Evolutionary conservation across 2,113 vertebrate genomes (phyloP).

Genomic region (Prinia subflava): DNA sequence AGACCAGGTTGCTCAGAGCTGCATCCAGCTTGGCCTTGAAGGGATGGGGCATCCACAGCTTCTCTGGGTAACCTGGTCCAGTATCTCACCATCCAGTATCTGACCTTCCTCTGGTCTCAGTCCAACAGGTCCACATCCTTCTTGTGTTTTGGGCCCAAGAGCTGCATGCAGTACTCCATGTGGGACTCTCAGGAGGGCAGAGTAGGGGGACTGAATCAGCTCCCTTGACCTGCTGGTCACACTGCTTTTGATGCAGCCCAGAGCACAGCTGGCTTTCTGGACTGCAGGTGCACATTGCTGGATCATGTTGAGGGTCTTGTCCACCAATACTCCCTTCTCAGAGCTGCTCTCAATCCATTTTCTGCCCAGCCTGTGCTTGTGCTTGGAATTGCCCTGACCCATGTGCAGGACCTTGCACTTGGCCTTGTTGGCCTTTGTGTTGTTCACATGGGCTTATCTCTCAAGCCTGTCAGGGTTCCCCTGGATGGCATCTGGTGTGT

Average conservation of each 20-base stretch:
- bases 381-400: background rate
- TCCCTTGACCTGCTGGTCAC: background rate
- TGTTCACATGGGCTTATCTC: background rate
- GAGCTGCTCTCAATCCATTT: background rate
- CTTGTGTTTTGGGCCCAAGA: background rate
- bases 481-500: background rate
- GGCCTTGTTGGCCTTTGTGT: background rate
- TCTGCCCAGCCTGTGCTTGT: background rate
- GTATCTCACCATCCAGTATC: background rate
- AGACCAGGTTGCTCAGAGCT: background rate
- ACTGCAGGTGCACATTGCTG: background rate
- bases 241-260: background rate
- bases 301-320: background rate
- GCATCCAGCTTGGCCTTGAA: background rate
- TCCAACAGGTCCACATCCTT: background rate
- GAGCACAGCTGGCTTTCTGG: background rate
- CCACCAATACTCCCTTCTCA: background rate
- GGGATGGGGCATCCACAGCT: background rate
- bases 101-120: background rate
- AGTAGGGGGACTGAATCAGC: background rate
- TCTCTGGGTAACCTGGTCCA: background rate
- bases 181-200: background rate
- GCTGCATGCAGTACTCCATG: background rate
- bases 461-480: background rate
- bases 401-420: background rate